Evolutionary conservation across 2,113 vertebrate species (phyloP).

Genomic region (Sialia sialis): DNA sequence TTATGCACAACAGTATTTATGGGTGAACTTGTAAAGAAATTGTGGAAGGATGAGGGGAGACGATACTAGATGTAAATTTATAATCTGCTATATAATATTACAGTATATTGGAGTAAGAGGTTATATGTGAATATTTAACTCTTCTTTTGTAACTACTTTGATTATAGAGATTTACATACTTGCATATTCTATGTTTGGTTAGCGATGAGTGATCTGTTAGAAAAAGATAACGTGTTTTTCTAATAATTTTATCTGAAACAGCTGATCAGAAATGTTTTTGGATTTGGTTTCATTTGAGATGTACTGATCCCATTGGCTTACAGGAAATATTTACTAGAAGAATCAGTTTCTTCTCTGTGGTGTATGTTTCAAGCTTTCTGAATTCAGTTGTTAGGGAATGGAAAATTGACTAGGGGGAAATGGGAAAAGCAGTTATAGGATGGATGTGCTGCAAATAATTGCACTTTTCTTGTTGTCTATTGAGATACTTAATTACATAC

Average conservation of each 20-base stretch:
- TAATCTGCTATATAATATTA: neutral
- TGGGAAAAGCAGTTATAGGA: neutral
- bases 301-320: neutral
- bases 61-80: neutral
- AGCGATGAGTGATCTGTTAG: neutral
- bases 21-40: neutral
- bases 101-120: neutral
- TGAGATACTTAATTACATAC: neutral
- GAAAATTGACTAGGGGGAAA: neutral
- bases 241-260: neutral
- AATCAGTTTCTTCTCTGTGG: neutral
- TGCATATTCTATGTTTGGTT: neutral
- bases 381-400: neutral
- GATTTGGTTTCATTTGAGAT: constrained; percentile 4
- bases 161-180: neutral
- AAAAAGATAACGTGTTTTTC: neutral
- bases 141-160: neutral
- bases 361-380: neutral
- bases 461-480: neutral
- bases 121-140: neutral
- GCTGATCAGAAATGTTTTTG: neutral
- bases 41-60: fast-evolving
- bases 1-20: neutral
- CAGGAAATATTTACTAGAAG: neutral
- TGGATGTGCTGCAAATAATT: neutral